Conservation (phyloP, 2,888 invertebrate species). For the Gnatocerus cornutus region DNA sequence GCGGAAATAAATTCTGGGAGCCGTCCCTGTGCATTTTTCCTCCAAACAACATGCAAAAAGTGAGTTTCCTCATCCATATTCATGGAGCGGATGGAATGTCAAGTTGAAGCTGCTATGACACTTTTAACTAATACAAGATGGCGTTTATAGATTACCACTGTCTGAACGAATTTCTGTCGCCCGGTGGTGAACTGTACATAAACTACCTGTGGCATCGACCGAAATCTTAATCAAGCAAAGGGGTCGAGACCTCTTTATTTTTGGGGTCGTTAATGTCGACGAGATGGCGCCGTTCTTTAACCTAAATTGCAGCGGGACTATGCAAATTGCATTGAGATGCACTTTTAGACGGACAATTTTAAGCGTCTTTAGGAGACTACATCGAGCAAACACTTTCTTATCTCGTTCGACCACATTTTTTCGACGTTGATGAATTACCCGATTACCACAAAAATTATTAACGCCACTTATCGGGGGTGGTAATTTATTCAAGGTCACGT, state of each 20-base stretch:
- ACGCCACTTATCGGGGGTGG: slow-evolving; percentile 34
- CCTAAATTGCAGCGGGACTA: slow-evolving; percentile 38
- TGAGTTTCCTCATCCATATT: slow-evolving; percentile 61
- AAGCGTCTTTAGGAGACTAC: not conserved
- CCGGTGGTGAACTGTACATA: not conserved
- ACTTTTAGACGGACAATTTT: slow-evolving; percentile 13
- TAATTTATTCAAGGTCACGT: slow-evolving; percentile 49
- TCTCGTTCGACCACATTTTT: slow-evolving; percentile 32
- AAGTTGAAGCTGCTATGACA: slow-evolving; percentile 60
- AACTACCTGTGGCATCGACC: slow-evolving; percentile 19
- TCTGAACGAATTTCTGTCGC: slow-evolving; percentile 61
- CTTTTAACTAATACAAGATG: slow-evolving; percentile 68
- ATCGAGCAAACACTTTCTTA: slow-evolving; percentile 32
- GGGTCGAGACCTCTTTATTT: slow-evolving; percentile 9
- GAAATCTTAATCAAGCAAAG: slow-evolving; percentile 25
- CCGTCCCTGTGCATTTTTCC: slow-evolving; percentile 32
- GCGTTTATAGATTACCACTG: slow-evolving; percentile 67
- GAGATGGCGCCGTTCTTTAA: slow-evolving; percentile 30
- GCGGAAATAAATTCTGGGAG: slow-evolving; percentile 40
- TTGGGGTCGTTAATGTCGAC: slow-evolving; percentile 35
- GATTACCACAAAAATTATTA: slow-evolving; percentile 41
- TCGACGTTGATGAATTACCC: slow-evolving; percentile 40
- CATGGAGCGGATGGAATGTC: slow-evolving; percentile 62
- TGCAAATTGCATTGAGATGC: slow-evolving; percentile 41
- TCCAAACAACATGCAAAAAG: slow-evolving; percentile 39